Evolutionary conservation across 1,140 invertebrate species (phyloP), one percentile per base, ranked within the genome.

Genomic region (Diprion similis): DNA sequence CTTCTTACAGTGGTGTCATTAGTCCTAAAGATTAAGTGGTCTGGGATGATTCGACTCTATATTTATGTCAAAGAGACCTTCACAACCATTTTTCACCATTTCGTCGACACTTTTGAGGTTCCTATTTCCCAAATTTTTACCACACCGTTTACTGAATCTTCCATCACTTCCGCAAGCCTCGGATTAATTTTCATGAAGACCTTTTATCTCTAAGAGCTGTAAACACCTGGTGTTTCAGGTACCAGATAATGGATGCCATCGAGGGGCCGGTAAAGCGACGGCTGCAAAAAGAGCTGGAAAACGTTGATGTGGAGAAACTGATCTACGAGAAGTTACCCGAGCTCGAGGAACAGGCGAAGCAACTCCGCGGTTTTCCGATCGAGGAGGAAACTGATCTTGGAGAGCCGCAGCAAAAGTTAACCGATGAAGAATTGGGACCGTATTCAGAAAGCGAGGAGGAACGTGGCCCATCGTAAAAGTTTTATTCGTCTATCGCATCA

Each of bases 181-280:
- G 24, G 24, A 37, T 37, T 37, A 37, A 37, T 37, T 37, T 37
- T 37, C 24, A 37, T 37, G 24, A 2, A 37, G 24, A 37, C 2
- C 24, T 37, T 37, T 37, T 37, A 37, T 37, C 24, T 37, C 24
- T 37, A 37, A 37, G 6, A 37, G 24, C 24, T 37, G 24, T 37
- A 37, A 37, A 6, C 24, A 37, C 24, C 47, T 59, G 75, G 24
- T 18, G 71, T 75, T 67, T 45, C 71, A 88, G 87, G 70, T 94
- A 95, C 86, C 94, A 95, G 86, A 95, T 96, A 75, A 93, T 95
- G 90, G 93, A 95, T 81, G 94, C 94, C 6, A 83, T 95, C 10
- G 94, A 95, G 85, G 91, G 91, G 70, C 94, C 94, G 0, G 84
- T 95, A 3, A 93, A 90, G 78, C 90, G 91, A 74, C 90, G 92